A percentile compares a stretch with the other conserved stretches of the same genome.
These are phyloP conservation scores for Steinernema carpocapsae DNA, from an alignment of 2,888 invertebrate species.

Conservation along the genomic window DNA sequence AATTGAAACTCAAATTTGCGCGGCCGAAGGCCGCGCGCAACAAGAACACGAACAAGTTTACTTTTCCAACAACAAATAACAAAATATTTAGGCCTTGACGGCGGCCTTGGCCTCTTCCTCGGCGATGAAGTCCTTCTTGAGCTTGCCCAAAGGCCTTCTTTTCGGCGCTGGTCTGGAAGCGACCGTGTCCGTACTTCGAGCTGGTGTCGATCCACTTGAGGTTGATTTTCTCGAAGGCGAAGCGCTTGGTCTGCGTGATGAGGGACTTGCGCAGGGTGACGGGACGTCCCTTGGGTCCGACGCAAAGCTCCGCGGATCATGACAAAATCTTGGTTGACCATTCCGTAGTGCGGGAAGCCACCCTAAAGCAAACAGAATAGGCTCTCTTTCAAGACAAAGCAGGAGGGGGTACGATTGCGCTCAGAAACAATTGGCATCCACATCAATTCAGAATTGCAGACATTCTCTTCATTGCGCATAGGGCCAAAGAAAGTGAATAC, in stretches of 20 bases:
- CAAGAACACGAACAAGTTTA: conserved; percentile 20
- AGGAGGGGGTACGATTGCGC: too few relatives aligned
- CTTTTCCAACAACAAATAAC: conserved; percentile 17
- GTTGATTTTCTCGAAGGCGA: conserved; percentile 94
- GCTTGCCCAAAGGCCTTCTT: conserved; percentile 76
- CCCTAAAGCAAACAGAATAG: conserved; percentile 74
- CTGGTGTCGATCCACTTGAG: conserved; percentile 98
- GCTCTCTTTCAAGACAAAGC: too few relatives aligned
- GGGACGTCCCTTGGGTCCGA: conserved; percentile 95
- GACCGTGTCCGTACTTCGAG: conserved; percentile 98
- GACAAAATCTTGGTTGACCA: conserved; percentile 96
- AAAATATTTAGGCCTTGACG: background rate
- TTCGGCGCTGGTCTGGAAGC: conserved; percentile 98
- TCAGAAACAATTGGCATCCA: conserved; percentile 44
- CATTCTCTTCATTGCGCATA: conserved; percentile 49
- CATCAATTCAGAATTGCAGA: conserved; percentile 56
- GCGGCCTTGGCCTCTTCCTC: conserved; percentile 44
- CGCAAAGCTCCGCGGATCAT: conserved; percentile 96
- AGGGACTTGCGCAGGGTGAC: conserved; percentile 94
- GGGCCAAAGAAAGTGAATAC: conserved; percentile 35
- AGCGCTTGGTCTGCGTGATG: conserved; percentile 89
- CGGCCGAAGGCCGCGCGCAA: too few relatives aligned
- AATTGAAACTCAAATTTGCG: too few relatives aligned
- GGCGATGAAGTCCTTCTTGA: conserved; percentile 67
- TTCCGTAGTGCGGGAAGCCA: conserved; percentile 99